Evolutionary conservation across 2,888 invertebrate species (phyloP), one percentile per base, ranked within the genome.

Genomic region (Stramonita haemastoma): DNA sequence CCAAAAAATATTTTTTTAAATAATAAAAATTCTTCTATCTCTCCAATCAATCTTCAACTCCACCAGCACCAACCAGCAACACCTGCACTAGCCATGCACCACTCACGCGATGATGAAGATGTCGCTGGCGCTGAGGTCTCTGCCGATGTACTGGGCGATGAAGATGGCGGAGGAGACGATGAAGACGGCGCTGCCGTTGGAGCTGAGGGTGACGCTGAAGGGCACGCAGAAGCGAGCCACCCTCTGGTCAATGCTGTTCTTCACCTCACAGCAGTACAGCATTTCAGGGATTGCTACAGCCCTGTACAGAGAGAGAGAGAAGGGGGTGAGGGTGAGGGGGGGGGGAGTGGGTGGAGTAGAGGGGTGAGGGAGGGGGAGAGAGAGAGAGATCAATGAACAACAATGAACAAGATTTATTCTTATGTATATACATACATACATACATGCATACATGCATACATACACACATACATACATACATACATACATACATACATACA

Each of bases 161-260:
- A 95, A 95, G 17, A 94, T 90, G 34, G 94, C 93, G 6, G 95
- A 93, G 8, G 93, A 91, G 11, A 94, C 90, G 32, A 95, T 94
- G 89, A 93, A 95, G 22, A 94, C 77, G 34, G 94, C 93, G 89
- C 94, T 94, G 5, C 95, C 95, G n/a, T 94, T 93, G 56, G 94
- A 94, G 88, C 94, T 95, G 29, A 95, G 91, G 0, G 95, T 94
- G 1, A 94, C 94, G 88, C 93, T 92, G 89, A 95, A 94, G 0
- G 95, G 95, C n/a, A 95, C 91, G 2, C 94, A 92, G 86, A 94
- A 92, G 0, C 94, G 90, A 0, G 94, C 90, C 4, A 95, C 93
- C 34, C 94, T 70, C 56, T 92, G 91, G 89, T 95, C 94, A 13
- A 95, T 93, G 46, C 92, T 92, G 88, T 94, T 92, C 32, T 92